Evolutionary conservation across 2,888 invertebrate genomes (phyloP).

Genomic region (Stramonita haemastoma): DNA sequence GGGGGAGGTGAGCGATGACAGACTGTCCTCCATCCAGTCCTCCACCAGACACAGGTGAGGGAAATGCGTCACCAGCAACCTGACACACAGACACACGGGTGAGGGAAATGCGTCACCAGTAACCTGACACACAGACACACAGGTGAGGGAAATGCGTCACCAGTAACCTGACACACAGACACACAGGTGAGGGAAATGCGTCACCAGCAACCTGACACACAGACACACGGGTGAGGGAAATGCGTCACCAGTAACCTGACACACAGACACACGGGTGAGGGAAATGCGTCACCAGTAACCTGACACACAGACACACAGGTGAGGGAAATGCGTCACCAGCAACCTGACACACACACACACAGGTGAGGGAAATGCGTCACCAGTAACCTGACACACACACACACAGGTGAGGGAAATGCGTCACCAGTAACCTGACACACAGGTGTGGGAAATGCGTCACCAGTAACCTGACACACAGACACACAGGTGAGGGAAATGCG

Average conservation of each 20-base stretch:
- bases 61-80: conserved; percentile 92
- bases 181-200: conserved; percentile 86
- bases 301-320: too few relatives aligned
- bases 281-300: conserved; percentile 92
- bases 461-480: too few relatives aligned
- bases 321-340: background rate
- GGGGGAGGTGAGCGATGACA: conserved; percentile 41
- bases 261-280: conserved; percentile 95
- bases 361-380: conserved; percentile 97
- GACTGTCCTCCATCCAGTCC: conserved; percentile 91
- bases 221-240: conserved; percentile 95
- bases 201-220: conserved; percentile 85
- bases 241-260: conserved; percentile 89
- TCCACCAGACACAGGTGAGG: conserved; percentile 96
- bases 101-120: too few relatives aligned
- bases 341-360: conserved; percentile 81
- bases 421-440: too few relatives aligned
- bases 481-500: conserved; percentile 96
- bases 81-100: too few relatives aligned
- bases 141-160: too few relatives aligned
- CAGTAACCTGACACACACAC: conserved; percentile 80
- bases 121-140: too few relatives aligned
- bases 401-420: too few relatives aligned
- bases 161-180: too few relatives aligned
- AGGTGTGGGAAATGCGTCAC: too few relatives aligned